Conservation (phyloP, 2,888 invertebrate species). For the Didymodactylos carnosus region DNA sequence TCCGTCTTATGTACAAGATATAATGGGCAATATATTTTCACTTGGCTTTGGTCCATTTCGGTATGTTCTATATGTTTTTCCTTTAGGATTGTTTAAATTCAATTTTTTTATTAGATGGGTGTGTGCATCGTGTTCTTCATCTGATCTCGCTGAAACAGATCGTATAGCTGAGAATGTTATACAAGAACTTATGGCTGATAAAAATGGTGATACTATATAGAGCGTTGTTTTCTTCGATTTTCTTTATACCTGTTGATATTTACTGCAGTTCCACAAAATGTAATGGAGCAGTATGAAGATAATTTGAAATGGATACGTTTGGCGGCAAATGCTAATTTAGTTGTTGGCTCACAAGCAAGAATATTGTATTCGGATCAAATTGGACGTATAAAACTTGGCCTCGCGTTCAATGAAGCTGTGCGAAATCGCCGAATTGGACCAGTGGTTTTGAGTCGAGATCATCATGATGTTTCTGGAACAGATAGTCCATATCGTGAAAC, state of each 20-base stretch:
- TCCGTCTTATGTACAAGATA: conserved; percentile 45
- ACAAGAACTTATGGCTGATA: conserved; percentile 29
- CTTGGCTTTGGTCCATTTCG: conserved; percentile 46
- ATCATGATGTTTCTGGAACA: conserved; percentile 46
- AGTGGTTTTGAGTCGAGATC: conserved; percentile 44
- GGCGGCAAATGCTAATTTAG: conserved; percentile 40
- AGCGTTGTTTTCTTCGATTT: not conserved
- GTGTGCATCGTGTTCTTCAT: conserved; percentile 39
- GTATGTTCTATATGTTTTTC: conserved; percentile 19
- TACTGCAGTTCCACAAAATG: conserved; percentile 32
- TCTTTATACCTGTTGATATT: not conserved
- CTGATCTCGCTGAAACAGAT: conserved; percentile 41
- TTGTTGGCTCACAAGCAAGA: conserved; percentile 37
- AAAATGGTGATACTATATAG: conserved; percentile 18
- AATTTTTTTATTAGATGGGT: conserved; percentile 38
- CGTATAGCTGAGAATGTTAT: conserved; percentile 38
- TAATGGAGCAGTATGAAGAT: conserved; percentile 41
- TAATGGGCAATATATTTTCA: conserved; percentile 47
- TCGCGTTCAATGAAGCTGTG: conserved; percentile 41
- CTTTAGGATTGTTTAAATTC: not conserved
- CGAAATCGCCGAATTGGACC: conserved; percentile 36
- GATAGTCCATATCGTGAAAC: conserved; percentile 46
- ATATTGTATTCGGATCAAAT: conserved; percentile 44
- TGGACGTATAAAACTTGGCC: conserved; percentile 39
- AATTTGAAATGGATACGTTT: conserved; percentile 43